Evolutionary conservation across 2,797 vertebrate species (phyloP).

Genomic region (Gymnoscopelus braueri): DNA sequence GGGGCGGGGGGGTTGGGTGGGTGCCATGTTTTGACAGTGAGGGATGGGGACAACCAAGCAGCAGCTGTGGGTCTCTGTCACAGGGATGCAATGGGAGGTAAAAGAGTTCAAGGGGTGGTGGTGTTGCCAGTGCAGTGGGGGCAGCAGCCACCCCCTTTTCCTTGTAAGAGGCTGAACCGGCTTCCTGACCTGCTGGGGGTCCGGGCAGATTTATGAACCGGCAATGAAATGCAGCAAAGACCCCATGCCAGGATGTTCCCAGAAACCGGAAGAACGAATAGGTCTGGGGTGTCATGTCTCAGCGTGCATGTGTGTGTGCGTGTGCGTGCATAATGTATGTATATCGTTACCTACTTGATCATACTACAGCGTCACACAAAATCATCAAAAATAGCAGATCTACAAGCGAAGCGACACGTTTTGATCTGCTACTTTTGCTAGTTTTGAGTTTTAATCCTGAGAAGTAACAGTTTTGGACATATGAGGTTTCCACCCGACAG

Average conservation of each 20-base stretch:
- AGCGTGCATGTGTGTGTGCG: conserved; percentile 12
- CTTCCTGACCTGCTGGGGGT: conserved; percentile 53
- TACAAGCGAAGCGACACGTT: too few relatives aligned
- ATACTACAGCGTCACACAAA: too few relatives aligned
- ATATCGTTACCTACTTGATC: not conserved
- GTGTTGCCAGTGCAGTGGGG: conserved; percentile 15
- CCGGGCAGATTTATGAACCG: conserved; percentile 68
- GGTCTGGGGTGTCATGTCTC: conserved; percentile 12
- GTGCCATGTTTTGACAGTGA: conserved; percentile 72
- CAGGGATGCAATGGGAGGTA: conserved; percentile 43
- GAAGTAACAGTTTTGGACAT: too few relatives aligned
- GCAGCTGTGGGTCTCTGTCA: conserved; percentile 80
- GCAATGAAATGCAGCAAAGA: conserved; percentile 59
- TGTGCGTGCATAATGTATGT: not conserved
- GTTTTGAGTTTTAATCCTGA: not conserved
- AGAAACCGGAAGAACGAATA: conserved; percentile 46
- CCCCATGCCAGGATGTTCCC: conserved; percentile 33
- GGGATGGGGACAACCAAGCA: conserved; percentile 59
- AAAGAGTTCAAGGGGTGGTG: conserved; percentile 59
- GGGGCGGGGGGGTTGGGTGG: conserved; percentile 48
- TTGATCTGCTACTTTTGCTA: too few relatives aligned
- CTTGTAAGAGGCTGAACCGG: conserved; percentile 53
- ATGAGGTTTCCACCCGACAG: too few relatives aligned
- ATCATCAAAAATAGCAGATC: too few relatives aligned
- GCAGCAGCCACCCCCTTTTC: conserved; percentile 14